These are phyloP conservation scores for Gymnoscopelus braueri DNA, from an alignment of 2,797 vertebrate species.

Conservation along the genomic window DNA sequence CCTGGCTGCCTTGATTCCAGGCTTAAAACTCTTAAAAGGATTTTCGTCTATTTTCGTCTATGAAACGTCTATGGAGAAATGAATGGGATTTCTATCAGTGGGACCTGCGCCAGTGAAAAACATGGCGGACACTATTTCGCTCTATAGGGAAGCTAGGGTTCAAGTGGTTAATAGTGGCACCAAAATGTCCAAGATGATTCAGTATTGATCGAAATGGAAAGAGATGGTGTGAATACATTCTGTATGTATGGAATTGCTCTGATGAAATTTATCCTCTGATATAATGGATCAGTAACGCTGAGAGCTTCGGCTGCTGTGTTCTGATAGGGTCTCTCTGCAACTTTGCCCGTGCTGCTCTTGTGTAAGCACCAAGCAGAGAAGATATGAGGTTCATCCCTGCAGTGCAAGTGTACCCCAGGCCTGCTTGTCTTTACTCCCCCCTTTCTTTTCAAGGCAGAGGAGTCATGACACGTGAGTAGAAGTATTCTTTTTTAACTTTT, in stretches of 20 bases:
- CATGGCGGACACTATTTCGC: too few species aligned
- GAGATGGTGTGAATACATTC: constrained; percentile 5
- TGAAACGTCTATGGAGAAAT: too few species aligned
- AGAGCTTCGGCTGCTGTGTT: neutral
- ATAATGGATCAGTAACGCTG: neutral
- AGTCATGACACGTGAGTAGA: neutral
- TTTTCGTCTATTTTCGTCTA: too few species aligned
- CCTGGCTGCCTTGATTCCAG: too few species aligned
- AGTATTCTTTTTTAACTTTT: constrained; percentile 18
- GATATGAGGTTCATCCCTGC: neutral
- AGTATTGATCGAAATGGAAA: neutral
- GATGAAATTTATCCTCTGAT: neutral
- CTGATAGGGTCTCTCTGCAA: neutral
- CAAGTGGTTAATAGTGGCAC: too few species aligned
- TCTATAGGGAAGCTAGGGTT: too few species aligned
- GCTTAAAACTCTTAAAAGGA: too few species aligned
- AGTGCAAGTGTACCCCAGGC: constrained; percentile 11
- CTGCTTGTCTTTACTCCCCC: constrained; percentile 13
- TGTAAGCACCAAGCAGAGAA: neutral
- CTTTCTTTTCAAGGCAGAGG: constrained; percentile 15
- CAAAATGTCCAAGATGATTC: too few species aligned
- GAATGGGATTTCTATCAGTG: too few species aligned
- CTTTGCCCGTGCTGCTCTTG: constrained; percentile 17
- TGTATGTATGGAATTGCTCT: neutral
- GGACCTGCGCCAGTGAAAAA: too few species aligned